Percentiles rank a stretch among this genome's conserved stretches.
These are phyloP conservation scores for Spongia lamella DNA, from an alignment of 37 sponge, comb jelly and placozoan species.

Conservation along the genomic window DNA sequence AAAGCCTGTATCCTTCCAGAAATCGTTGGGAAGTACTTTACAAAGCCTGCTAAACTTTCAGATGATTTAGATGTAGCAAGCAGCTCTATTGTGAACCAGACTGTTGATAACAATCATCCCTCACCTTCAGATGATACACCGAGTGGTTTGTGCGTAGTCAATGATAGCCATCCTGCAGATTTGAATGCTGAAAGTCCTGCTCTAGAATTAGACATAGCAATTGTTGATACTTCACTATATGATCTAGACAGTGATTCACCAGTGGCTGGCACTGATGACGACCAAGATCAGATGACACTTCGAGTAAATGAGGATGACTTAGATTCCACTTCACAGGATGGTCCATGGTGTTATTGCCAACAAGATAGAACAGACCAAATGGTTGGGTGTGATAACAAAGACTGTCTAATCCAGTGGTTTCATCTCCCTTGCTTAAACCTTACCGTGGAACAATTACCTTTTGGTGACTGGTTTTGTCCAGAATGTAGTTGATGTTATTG, in stretches of 20 bases:
- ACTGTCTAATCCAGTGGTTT: constrained; percentile 1
- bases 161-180: too few relatives aligned
- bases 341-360: constrained; percentile 6
- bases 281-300: too few relatives aligned
- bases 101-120: neutral
- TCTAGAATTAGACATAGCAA: too few relatives aligned
- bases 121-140: neutral
- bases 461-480: constrained; percentile 34
- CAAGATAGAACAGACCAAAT: neutral
- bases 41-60: neutral
- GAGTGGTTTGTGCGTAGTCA: neutral
- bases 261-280: too few relatives aligned
- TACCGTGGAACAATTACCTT: constrained; percentile 5
- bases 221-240: too few relatives aligned
- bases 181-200: too few relatives aligned
- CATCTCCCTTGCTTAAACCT: neutral
- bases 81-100: too few relatives aligned
- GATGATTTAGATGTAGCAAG: too few relatives aligned
- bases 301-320: too few relatives aligned
- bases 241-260: too few relatives aligned
- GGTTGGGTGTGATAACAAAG: neutral
- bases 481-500: constrained; percentile 22
- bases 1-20: constrained; percentile 29
- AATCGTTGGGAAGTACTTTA: constrained; percentile 35
- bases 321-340: neutral